Base-by-base conservation (phyloP, 2,888 invertebrate genomes). In the Drosophila hamatofila region DNA sequence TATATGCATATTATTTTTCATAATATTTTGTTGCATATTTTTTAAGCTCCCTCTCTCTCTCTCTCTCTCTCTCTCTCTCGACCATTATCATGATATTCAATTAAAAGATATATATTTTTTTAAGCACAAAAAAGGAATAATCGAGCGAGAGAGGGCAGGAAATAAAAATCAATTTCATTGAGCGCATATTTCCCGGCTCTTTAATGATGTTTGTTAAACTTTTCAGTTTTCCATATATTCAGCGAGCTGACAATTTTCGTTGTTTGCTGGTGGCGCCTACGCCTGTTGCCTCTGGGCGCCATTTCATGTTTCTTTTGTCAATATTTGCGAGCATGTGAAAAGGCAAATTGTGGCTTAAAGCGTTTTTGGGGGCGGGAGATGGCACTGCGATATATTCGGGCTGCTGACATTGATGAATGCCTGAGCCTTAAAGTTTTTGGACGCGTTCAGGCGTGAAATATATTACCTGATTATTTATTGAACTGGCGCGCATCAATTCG, bases 311-410 rank as follows among this genome's bases (percentile, higher is more conserved):
- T 35, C 49, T 46, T 49, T 58, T 70, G 71, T 66, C 70, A 78
- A 78, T 74, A 74, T 78, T 78, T 71, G 59, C 58, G 52, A 30
- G 66, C 60, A 56, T 72, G 59, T 60, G 35, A 65, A 78, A 74
- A 66, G 60, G 58, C 74, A 55, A 39, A 54, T 11, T 49, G 61
- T 51, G 48, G 55, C 61, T 37, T 37, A 37, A 37, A 37, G 37
- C 37, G 0, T 6, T 14, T 35, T 35, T 16, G 2, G 37, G 16
- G 2, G 33, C n/a, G n/a, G 11, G 16, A 7, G 41, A 56, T 41
- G 60, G 71, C 46, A 9, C 8, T 46, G 62, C 49, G 18, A 59
- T 64, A 46, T 58, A 23, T 49, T n/a, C 49, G 44, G 30, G n/a
- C 2, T 9, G 21, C 51, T 68, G 74, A 70, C 76, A 59, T 59